Conservation (phyloP, 2,797 vertebrate species). For the Sebastes glaucus region DNA sequence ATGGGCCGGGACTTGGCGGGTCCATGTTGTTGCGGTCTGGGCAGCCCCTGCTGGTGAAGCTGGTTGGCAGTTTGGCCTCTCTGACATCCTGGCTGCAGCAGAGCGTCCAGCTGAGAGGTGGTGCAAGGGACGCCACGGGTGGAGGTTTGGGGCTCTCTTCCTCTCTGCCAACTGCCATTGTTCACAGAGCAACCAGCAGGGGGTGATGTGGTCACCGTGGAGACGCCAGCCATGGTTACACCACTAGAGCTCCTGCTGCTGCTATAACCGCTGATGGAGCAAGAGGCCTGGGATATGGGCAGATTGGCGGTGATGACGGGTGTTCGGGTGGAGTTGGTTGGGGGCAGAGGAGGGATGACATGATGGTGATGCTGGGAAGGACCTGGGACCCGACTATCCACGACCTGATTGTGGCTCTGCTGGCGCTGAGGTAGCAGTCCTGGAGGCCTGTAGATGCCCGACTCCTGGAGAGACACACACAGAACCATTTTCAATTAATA, state of each 20-base stretch:
- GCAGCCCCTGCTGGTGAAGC: conserved; percentile 37
- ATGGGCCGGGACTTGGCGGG: conserved; percentile 30
- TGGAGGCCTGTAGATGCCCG: conserved; percentile 66
- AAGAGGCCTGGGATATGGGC: conserved; percentile 58
- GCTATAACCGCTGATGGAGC: conserved; percentile 52
- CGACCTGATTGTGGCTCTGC: conserved; percentile 71
- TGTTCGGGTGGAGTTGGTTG: conserved; percentile 68
- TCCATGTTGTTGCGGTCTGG: conserved; percentile 49
- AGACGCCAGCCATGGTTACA: conserved; percentile 7
- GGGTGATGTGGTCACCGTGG: conserved; percentile 40
- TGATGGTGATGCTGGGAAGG: conserved; percentile 63
- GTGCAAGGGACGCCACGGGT: conserved; percentile 15
- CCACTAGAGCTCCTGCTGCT: conserved; percentile 31
- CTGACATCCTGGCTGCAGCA: conserved; percentile 64
- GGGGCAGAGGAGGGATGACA: conserved; percentile 55
- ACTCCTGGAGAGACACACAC: conserved; percentile 63
- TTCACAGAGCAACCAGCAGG: conserved; percentile 54
- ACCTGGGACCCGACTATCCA: conserved; percentile 55
- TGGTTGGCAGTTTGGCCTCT: conserved; percentile 54
- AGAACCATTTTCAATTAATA: neutral
- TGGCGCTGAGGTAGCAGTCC: conserved; percentile 81
- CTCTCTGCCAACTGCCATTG: conserved; percentile 58
- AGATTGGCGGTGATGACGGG: conserved; percentile 81
- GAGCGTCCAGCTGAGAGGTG: conserved; percentile 45
- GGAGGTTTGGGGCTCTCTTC: conserved; percentile 42